Base-by-base conservation (phyloP, 2,113 vertebrate genomes). In the Capricornis sumatraensis region DNA sequence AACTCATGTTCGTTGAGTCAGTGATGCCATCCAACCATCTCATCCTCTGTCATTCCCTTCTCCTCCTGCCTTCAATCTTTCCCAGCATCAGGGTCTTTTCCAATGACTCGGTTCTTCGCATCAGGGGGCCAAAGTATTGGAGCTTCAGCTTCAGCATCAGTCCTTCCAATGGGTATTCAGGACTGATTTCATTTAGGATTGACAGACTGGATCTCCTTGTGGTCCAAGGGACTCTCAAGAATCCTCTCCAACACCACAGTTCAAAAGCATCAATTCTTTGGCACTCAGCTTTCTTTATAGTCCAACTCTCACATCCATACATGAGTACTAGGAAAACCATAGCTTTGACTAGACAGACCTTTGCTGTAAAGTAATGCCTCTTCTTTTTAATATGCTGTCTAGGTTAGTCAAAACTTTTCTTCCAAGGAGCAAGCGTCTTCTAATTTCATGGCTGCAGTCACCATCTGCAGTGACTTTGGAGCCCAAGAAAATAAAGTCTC, bases 41-140 rank as follows among this genome's bases (percentile, higher is more conserved):
- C 64, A 71, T 71, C 64, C 64, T 36, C n/a, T 36, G n/a, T 71
- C 9, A 0, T 36, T 10, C 64, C 19, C n/a, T 71, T 71, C 19
- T 71, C 64, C n/a, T 71, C 64, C 64, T 71, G 64, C 64, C n/a
- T 36, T 71, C n/a, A 21, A 21, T 36, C 64, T 36, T 36, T 36
- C 64, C 64, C 17, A 71, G 17, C 17, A 71, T 71, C 64, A 71
- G 64, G 9, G 64, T 71, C n/a, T 71, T 71, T 71, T 71, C 64
- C n/a, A 71, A 23, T 21, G 19, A 36, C 1, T 36, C 2, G 0
- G n/a, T 71, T 36, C 64, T 71, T 71, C 4, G 0, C n/a, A 71
- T 71, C 2, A 71, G 19, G 19, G 19, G n/a, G n/a, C n/a, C n/a
- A 71, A 21, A 36, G 64, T 36, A 36, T 6, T 71, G 64, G 64